phyloP scores from a whole-genome alignment of 2,888 invertebrate species.

The Trypoxylon attenuatum region DNA sequence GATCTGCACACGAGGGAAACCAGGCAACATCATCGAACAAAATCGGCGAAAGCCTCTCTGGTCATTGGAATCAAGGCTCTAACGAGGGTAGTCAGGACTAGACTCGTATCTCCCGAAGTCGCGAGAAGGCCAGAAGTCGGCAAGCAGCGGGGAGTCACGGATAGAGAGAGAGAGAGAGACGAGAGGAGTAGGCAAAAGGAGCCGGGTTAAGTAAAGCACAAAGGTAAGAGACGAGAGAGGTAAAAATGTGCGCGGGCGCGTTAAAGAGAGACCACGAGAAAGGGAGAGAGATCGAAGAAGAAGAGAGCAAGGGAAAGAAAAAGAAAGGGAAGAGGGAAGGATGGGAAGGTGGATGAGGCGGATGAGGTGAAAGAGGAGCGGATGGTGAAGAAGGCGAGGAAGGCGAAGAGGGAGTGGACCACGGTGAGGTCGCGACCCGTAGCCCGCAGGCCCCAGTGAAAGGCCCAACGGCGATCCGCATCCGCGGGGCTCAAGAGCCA shows the following conservation, averaged over 20 bases:
- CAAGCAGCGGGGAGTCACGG: constrained; percentile 23
- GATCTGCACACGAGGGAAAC: no score
- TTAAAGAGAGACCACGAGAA: constrained; percentile 39
- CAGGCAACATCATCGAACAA: no score
- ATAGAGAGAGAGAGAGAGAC: constrained; percentile 26
- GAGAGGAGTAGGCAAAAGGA: constrained; percentile 48
- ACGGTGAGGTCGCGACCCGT: constrained; percentile 73
- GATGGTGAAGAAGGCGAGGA: constrained; percentile 43
- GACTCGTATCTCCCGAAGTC: background rate
- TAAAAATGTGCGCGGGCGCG: constrained; percentile 52
- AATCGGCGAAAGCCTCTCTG: background rate
- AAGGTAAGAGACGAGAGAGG: constrained; percentile 48
- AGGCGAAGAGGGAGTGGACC: constrained; percentile 68
- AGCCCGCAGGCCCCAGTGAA: constrained; percentile 71
- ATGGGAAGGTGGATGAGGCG: constrained; percentile 23
- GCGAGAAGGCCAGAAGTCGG: constrained; percentile 34
- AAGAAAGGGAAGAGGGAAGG: constrained; percentile 38
- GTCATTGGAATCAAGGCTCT: background rate
- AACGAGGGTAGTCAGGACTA: constrained; percentile 26
- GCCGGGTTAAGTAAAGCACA: constrained; percentile 53
- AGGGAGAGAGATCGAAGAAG: constrained; percentile 47
- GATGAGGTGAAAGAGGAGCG: constrained; percentile 48
- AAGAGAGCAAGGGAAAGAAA: constrained; percentile 41
- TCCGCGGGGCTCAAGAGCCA: constrained; percentile 51
- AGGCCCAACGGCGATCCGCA: constrained; percentile 72